Evolutionary conservation across 2,113 vertebrate genomes (phyloP).

Genomic region (Plecturocebus donacophilus): DNA sequence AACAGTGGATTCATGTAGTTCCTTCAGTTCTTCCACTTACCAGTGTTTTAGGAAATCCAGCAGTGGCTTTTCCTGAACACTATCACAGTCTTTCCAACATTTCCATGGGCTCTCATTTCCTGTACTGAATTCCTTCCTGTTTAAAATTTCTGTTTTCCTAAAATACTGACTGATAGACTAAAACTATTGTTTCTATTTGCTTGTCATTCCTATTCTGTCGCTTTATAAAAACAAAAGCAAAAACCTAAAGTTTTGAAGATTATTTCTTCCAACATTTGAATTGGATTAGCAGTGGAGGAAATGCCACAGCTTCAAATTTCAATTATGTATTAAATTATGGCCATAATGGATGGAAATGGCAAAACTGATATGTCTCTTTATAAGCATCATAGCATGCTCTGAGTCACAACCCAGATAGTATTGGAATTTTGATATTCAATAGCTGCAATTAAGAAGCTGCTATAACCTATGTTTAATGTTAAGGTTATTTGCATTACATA

Average conservation of each 20-base stretch:
- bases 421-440: neutral
- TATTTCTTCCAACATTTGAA: neutral
- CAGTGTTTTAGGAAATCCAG: neutral
- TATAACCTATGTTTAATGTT: neutral
- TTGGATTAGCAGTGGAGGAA: neutral
- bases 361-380: neutral
- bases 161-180: neutral
- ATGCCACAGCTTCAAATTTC: neutral
- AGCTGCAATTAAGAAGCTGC: neutral
- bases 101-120: neutral
- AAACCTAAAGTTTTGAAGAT: neutral
- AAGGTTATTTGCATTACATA: neutral
- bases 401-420: neutral
- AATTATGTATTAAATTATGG: neutral
- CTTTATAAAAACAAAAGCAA: neutral
- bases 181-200: neutral
- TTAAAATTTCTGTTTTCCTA: neutral
- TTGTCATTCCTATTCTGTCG: neutral
- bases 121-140: neutral
- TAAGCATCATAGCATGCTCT: neutral
- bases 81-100: neutral
- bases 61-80: neutral
- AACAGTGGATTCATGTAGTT: too few species aligned
- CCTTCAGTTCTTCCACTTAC: neutral
- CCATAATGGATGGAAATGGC: neutral